Conservation (phyloP, 2,797 vertebrate genomes). For the Poeciliopsis presidionis region DNA sequence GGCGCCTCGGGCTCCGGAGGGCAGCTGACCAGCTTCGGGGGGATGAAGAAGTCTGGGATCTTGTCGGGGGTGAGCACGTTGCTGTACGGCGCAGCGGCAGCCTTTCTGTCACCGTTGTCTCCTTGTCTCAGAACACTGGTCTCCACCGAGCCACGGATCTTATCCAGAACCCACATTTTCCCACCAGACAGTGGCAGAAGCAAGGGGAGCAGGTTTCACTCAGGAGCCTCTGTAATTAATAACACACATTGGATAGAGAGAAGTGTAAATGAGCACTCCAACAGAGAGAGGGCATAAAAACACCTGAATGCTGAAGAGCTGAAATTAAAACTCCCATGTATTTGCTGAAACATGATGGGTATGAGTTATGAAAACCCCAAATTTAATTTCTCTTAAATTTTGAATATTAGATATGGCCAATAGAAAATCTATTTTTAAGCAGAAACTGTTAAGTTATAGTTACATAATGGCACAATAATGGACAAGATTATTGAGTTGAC, state of each 20-base stretch:
- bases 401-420: too few relatives aligned
- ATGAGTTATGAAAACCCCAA: neutral
- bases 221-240: slow-evolving; percentile 71
- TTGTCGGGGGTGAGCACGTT: slow-evolving; percentile 97
- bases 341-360: neutral
- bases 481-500: neutral
- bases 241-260: slow-evolving; percentile 34
- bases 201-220: slow-evolving; percentile 42
- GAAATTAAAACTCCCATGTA: slow-evolving; percentile 6
- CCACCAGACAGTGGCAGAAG: slow-evolving; percentile 48
- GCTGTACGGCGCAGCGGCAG: slow-evolving; percentile 82
- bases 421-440: too few relatives aligned
- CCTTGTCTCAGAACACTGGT: slow-evolving; percentile 79
- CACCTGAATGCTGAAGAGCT: slow-evolving; percentile 8
- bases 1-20: slow-evolving; percentile 79
- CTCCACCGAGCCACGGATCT: slow-evolving; percentile 91
- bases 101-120: slow-evolving; percentile 81
- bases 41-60: slow-evolving; percentile 98
- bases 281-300: slow-evolving; percentile 24
- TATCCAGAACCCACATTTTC: slow-evolving; percentile 95
- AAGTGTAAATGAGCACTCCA: slow-evolving; percentile 19
- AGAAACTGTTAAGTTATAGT: neutral
- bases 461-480: neutral
- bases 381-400: neutral
- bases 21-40: slow-evolving; percentile 88